Evolutionary conservation across 2,888 invertebrate genomes (phyloP).

Genomic region (Lysandra coridon): DNA sequence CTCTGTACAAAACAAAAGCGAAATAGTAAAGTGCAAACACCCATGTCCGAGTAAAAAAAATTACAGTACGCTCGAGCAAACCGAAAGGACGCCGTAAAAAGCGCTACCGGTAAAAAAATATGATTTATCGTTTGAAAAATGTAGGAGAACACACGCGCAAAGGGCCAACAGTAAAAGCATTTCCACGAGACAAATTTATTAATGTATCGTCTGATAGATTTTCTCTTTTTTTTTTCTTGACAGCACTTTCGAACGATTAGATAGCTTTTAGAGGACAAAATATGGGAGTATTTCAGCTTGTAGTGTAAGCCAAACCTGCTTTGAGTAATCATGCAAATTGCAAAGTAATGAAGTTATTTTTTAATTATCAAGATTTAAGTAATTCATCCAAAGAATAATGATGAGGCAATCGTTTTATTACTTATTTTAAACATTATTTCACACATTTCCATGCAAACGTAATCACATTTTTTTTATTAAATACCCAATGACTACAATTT

Average conservation of each 20-base stretch:
- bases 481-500: background rate
- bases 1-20: slow-evolving; percentile 69
- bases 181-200: slow-evolving; percentile 78
- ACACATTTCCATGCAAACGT: background rate
- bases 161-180: slow-evolving; percentile 73
- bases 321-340: background rate
- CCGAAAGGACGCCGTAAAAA: slow-evolving; percentile 78
- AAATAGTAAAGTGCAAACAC: slow-evolving; percentile 69
- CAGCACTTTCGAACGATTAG: background rate
- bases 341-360: background rate
- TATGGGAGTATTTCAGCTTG: background rate
- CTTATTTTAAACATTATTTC: no score
- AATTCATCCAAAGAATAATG: no score
- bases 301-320: background rate
- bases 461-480: background rate
- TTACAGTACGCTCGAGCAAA: slow-evolving; percentile 73
- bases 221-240: slow-evolving; percentile 49
- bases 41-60: slow-evolving; percentile 75
- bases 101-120: slow-evolving; percentile 79
- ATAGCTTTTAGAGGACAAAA: background rate
- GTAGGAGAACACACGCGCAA: slow-evolving; percentile 77
- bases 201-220: slow-evolving; percentile 66
- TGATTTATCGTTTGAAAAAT: slow-evolving; percentile 81
- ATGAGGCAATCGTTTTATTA: no score
- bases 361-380: no score